phyloP scores from a whole-genome alignment of 2,888 invertebrate genomes.

The Dryococelus australis region DNA sequence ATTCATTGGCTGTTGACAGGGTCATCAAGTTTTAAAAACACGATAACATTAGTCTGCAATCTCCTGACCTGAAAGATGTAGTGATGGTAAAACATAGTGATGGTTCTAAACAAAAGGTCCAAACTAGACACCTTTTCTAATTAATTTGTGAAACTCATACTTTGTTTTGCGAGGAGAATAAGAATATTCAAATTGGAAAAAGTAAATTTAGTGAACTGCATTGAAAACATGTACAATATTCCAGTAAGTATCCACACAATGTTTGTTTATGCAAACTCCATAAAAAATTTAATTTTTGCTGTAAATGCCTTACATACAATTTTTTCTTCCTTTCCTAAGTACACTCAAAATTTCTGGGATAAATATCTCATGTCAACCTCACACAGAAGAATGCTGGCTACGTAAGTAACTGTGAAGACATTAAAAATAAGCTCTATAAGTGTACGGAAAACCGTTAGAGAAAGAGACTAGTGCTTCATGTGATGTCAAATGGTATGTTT shows the following conservation, averaged over 20 bases:
- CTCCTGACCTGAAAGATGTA: slow-evolving; percentile 35
- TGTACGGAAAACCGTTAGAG: neutral
- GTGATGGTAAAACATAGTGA: slow-evolving; percentile 31
- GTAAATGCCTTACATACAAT: slow-evolving; percentile 20
- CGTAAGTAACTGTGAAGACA: slow-evolving; percentile 12
- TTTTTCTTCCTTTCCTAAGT: slow-evolving; percentile 24
- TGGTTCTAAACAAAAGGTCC: slow-evolving; percentile 33
- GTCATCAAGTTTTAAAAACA: slow-evolving; percentile 25
- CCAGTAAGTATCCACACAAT: slow-evolving; percentile 36
- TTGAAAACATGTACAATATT: slow-evolving; percentile 31
- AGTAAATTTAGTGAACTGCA: slow-evolving; percentile 36
- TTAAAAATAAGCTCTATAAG: neutral
- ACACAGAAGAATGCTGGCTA: slow-evolving; percentile 22
- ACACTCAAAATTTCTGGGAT: slow-evolving; percentile 27
- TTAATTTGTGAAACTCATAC: slow-evolving; percentile 10
- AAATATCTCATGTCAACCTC: slow-evolving; percentile 24
- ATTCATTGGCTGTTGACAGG: slow-evolving; percentile 5
- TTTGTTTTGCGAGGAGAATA: slow-evolving; percentile 13
- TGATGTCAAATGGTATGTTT: slow-evolving; percentile 13
- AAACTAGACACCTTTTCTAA: slow-evolving; percentile 29
- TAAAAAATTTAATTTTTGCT: slow-evolving; percentile 31
- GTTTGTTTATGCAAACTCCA: slow-evolving; percentile 41
- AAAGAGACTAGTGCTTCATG: neutral
- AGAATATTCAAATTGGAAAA: slow-evolving; percentile 20
- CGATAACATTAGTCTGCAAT: slow-evolving; percentile 32